Evolutionary conservation across 2,113 vertebrate species (phyloP).

Genomic region (Rana temporaria): DNA sequence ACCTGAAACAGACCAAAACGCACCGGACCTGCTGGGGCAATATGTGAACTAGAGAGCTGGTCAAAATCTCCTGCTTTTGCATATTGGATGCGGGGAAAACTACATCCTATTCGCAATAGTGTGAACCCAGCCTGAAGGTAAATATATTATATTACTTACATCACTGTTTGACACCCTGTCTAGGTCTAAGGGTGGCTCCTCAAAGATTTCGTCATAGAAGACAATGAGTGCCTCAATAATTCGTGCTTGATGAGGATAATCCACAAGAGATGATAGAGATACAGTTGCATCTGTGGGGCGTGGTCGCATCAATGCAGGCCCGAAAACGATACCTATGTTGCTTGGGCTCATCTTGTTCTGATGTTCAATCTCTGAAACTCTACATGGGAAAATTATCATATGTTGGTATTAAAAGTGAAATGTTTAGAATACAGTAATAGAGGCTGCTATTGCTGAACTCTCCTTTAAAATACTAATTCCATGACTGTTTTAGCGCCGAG

Average conservation of each 20-base stretch:
- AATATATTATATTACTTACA: conserved; percentile 20
- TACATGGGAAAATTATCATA: conserved; percentile 59
- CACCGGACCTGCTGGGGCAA: too few species aligned
- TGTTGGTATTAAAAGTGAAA: too few species aligned
- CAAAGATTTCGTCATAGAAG: conserved; percentile 85
- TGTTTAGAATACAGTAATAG: too few species aligned
- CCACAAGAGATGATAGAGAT: conserved; percentile 93
- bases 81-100: too few species aligned
- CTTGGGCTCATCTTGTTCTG: conserved; percentile 95
- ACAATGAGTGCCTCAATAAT: conserved; percentile 89
- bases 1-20: too few species aligned
- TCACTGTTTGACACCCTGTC: rapidly evolving
- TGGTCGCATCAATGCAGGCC: conserved; percentile 92
- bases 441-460: too few species aligned
- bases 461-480: too few species aligned
- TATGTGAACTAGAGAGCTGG: too few species aligned
- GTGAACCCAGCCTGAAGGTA: too few species aligned
- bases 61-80: too few species aligned
- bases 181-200: conserved; percentile 24
- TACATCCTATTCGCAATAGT: too few species aligned
- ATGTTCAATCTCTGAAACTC: conserved; percentile 90
- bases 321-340: conserved; percentile 95
- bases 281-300: conserved; percentile 91
- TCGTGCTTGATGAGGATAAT: conserved; percentile 95
- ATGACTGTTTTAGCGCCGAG: too few species aligned